A percentile compares a stretch with the other conserved stretches of the same genome.
phyloP scores from a whole-genome alignment of 53 echinoderm and acorn worm species.

The Actinopyga echinites region DNA sequence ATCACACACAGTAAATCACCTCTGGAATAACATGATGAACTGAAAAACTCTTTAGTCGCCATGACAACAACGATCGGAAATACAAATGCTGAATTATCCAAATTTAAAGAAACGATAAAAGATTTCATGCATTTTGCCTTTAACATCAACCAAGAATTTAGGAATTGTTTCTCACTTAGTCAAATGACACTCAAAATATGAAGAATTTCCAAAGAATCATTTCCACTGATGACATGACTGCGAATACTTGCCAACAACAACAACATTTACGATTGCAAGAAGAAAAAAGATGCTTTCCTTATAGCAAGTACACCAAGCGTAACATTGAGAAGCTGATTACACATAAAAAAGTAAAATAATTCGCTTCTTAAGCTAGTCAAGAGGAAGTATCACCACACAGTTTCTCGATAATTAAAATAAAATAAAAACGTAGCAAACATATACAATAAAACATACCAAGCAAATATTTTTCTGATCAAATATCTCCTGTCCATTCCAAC shows the following conservation, averaged over 20 bases:
- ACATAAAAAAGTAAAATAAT: no score
- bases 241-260: conserved; percentile 21
- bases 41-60: conserved; percentile 39
- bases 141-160: conserved; percentile 39
- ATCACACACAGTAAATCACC: conserved; percentile 50
- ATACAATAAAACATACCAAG: no score
- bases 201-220: no score
- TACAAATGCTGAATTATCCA: conserved; percentile 5
- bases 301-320: conserved; percentile 26
- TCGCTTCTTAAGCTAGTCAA: no score
- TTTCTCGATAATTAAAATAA: no score
- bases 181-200: no score
- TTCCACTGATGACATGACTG: background rate
- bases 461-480: no score
- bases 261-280: background rate
- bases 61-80: conserved; percentile 35
- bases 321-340: background rate
- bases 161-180: conserved; percentile 17
- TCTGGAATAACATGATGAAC: conserved; percentile 48
- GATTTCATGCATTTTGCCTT: conserved; percentile 36
- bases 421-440: no score
- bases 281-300: conserved; percentile 6
- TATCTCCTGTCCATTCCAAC: background rate
- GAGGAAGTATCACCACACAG: no score
- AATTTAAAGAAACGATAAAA: conserved; percentile 26